These are phyloP conservation scores for Cerceris ruficornis DNA, from an alignment of 2,888 invertebrate species.

Conservation along the genomic window DNA sequence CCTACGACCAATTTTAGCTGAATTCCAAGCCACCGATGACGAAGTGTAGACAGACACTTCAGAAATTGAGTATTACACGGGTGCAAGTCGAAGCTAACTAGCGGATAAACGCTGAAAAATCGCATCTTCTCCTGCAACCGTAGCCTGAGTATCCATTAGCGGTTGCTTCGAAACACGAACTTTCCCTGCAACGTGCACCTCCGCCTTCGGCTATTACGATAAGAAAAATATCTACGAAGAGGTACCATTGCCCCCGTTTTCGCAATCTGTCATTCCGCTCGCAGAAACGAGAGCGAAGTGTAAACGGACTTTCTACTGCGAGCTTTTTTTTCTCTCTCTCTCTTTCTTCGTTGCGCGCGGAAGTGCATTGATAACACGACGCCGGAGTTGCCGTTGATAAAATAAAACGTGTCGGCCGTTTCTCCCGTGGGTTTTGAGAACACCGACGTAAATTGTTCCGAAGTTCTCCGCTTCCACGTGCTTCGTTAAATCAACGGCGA, in stretches of 20 bases:
- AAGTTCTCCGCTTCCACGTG: too few species aligned
- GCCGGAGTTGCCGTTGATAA: slow-evolving; percentile 42
- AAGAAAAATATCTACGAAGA: slow-evolving; percentile 56
- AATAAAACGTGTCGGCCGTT: slow-evolving; percentile 8
- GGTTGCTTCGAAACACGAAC: slow-evolving; percentile 37
- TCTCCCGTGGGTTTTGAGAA: not conserved
- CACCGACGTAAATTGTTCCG: not conserved
- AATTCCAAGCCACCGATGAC: not conserved
- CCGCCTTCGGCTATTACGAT: slow-evolving; percentile 51
- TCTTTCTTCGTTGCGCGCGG: slow-evolving; percentile 35
- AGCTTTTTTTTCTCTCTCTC: slow-evolving; percentile 18
- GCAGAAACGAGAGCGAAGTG: slow-evolving; percentile 58
- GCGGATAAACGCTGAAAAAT: slow-evolving; percentile 23
- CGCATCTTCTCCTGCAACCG: slow-evolving; percentile 4
- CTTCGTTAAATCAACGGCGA: too few species aligned
- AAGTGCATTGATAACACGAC: slow-evolving; percentile 60
- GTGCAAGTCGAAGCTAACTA: not conserved
- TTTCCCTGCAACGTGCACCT: slow-evolving; percentile 39
- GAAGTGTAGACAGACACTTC: not conserved
- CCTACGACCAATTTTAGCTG: not conserved
- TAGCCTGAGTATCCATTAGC: slow-evolving; percentile 35
- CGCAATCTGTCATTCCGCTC: slow-evolving; percentile 60
- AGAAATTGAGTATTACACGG: slow-evolving; percentile 1
- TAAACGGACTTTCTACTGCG: slow-evolving; percentile 57
- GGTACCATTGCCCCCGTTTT: slow-evolving; percentile 55